Conservation (phyloP, 2,797 vertebrate species). For the Protosalanx chinensis region DNA sequence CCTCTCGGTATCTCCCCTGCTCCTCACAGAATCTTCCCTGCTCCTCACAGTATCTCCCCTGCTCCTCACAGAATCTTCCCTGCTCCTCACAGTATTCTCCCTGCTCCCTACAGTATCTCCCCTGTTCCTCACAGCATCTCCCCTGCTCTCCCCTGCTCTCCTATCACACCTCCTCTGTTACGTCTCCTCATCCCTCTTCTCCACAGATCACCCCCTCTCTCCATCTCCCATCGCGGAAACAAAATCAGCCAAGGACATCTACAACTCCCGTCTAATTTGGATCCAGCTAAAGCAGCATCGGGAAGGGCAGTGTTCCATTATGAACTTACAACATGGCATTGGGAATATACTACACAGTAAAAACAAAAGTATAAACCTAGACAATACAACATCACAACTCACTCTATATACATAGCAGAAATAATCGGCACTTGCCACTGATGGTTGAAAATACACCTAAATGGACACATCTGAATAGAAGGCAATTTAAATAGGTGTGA, state of each 20-base stretch:
- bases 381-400: background rate
- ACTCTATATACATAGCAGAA: background rate
- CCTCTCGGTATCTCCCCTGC: too few species aligned
- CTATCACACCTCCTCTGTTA: background rate
- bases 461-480: background rate
- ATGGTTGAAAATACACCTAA: background rate
- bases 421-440: background rate
- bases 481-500: background rate
- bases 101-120: background rate
- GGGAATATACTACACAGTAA: background rate
- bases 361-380: background rate
- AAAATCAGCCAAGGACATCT: conserved; percentile 27
- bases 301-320: conserved; percentile 35
- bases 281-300: conserved; percentile 49
- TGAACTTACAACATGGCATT: conserved; percentile 17
- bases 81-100: too few species aligned
- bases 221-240: background rate
- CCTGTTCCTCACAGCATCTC: background rate
- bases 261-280: conserved; percentile 45
- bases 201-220: background rate
- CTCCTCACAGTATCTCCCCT: too few species aligned
- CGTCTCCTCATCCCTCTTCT: background rate
- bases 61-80: too few species aligned
- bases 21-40: too few species aligned
- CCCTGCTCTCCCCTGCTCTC: background rate